Evolutionary conservation across 2,113 vertebrate species (phyloP), one percentile per base, ranked within the genome.

Genomic region (Entosphenus tridentatus): DNA sequence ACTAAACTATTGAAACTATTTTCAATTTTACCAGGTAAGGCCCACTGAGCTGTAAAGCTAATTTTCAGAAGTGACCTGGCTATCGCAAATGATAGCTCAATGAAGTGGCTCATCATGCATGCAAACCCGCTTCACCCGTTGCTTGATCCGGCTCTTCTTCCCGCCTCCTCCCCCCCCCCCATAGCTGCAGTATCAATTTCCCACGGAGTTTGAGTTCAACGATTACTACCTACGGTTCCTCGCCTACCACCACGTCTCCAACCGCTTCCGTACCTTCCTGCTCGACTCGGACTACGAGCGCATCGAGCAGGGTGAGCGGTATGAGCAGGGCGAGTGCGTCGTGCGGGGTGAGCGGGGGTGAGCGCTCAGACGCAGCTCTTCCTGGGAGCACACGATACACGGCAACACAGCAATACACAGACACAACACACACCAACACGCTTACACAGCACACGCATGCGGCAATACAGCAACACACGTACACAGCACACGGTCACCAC

Each of bases 151-250:
- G 39, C 39, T 39, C 39, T 71, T 55, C 21, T 68, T 59, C 56
- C 6, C 3, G 2, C 21, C 3, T 57, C 54, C 73, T 9, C 71
- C 56, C 78, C 56, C 78, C 56, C 75, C 69, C 73, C 80, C 78
- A 68, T 80, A 96, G 91, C 78, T 96, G 79, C 82, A 91, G 79
- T 83, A 81, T 76, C 93, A 96, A 72, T 86, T 87, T 79, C 90
- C 93, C 72, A 80, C 85, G 68, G 90, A 96, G 77, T 97, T 97
- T 83, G 91, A 97, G 81, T 97, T 96, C 79, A 97, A 95, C 83
- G 88, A 91, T 68, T 86, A 93, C 81, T 97, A 95, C 79, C 79
- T 97, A 77, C 93, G 90, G 83, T 97, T 96, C 80, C 78, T 97
- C 81, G 93, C 93, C 71, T 96, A 95, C 80, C 91, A 97, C 76